Evolutionary conservation across 1,140 invertebrate genomes (phyloP).

Genomic region (Brachystomella parvula): DNA sequence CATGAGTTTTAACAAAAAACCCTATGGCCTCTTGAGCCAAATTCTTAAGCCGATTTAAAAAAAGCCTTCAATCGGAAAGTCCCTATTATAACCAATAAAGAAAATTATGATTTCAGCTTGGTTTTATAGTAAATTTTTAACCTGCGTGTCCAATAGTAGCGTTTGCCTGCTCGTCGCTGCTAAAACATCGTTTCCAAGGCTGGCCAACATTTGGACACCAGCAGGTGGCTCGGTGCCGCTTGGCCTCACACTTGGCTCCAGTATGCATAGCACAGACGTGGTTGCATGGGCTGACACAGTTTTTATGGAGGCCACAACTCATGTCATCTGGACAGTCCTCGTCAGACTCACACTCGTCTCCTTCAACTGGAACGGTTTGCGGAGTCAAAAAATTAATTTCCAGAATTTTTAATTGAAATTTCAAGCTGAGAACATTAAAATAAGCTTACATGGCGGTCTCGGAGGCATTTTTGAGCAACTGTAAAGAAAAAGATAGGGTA

Average conservation of each 20-base stretch:
- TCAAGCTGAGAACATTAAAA: neutral
- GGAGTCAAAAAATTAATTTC: neutral
- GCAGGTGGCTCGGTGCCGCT: constrained; percentile 36
- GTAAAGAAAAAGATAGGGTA: too few species aligned
- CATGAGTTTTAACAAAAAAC: too few species aligned
- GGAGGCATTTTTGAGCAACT: constrained; percentile 34
- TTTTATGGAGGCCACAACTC: constrained; percentile 35
- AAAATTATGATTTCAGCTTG: neutral
- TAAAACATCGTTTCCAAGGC: constrained; percentile 36
- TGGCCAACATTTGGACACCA: constrained; percentile 39
- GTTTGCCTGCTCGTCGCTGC: constrained; percentile 30
- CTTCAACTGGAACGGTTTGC: constrained; percentile 30
- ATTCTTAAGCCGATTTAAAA: too few species aligned
- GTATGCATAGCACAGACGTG: constrained; percentile 38
- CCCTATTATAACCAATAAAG: neutral
- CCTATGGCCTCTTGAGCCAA: neutral
- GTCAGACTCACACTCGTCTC: constrained; percentile 37
- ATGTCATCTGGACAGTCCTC: constrained; percentile 37
- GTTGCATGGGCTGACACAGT: constrained; percentile 35
- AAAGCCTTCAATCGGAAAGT: too few species aligned
- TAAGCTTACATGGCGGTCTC: constrained; percentile 32
- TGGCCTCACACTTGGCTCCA: constrained; percentile 38
- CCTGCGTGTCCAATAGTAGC: constrained; percentile 31
- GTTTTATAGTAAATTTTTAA: constrained; percentile 11
- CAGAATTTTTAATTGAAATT: neutral